Base-by-base conservation (phyloP, 2,888 invertebrate genomes). In the Polydrusus cervinus region DNA sequence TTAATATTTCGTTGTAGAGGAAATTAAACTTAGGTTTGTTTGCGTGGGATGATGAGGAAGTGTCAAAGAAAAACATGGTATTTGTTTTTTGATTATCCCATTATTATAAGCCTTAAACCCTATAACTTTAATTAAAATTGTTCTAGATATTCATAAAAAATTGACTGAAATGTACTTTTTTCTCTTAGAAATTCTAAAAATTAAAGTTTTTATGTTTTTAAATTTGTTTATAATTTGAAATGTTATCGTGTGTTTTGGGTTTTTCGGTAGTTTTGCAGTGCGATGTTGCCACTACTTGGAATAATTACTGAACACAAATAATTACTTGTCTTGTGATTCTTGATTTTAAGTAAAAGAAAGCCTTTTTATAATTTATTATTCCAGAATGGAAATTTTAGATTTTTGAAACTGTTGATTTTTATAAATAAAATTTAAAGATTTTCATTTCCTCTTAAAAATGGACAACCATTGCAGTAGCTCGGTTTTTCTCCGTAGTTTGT, bases 1-100 rank as follows among this genome's bases (percentile, higher is more conserved):
- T 7, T 10, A 34, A 34, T 0, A 10, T 38, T 60, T 60, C 8
- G 16, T 18, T 60, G 11, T 16, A 3, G 11, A 38, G 18, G 14
- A 18, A 60, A 60, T 14, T 16, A 11, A 38, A 34, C 34, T 30
- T 30, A 11, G 13, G 13, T 60, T 60, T 60, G 57, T 60, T 66
- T 83, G 83, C 81, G 83, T 83, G 83, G 83, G 83, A 79, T 81
- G 81, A 77, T 55, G 55, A 75, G 74, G 76, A 79, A 80, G 77
- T 78, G 80, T 80, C 80, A 81, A 79, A 76, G 20, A 47, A 77
- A 73, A 79, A 78, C 73, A 77, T 79, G 78, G 71, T 74, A 71
- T 76, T 78, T 74, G 47, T 78, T 76, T 79, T 67, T 10, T 11
- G 11, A 60, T 73, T 77, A 76, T 68, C 10, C 14, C n/a, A 9